Percentiles rank a stretch among this genome's conserved stretches.
These are phyloP conservation scores for Pimpla rufipes DNA, from an alignment of 2,888 invertebrate genomes.

Conservation along the genomic window DNA sequence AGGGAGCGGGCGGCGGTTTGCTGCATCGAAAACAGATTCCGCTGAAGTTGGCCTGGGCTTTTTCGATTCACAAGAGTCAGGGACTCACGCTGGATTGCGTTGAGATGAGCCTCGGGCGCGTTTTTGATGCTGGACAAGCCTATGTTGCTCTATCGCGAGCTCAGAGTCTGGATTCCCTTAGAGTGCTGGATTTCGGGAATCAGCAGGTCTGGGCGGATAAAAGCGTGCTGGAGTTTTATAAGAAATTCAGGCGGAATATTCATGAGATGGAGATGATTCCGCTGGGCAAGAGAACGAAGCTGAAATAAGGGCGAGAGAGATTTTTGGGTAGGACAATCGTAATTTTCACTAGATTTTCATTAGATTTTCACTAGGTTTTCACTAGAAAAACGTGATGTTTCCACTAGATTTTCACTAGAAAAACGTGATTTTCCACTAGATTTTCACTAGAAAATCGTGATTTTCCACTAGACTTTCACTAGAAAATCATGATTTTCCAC, in stretches of 20 bases:
- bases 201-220: conserved; percentile 96
- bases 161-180: conserved; percentile 93
- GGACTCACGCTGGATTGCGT: conserved; percentile 98
- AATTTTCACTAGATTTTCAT: too few relatives aligned
- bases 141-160: conserved; percentile 98
- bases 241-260: conserved; percentile 88
- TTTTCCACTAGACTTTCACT: too few relatives aligned
- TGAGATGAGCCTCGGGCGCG: conserved; percentile 95
- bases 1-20: conserved; percentile 87
- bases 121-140: conserved; percentile 98
- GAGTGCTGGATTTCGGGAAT: conserved; percentile 94
- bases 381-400: too few relatives aligned
- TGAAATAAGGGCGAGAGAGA: too few relatives aligned
- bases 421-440: too few relatives aligned
- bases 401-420: too few relatives aligned
- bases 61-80: conserved; percentile 98
- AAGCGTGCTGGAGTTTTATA: conserved; percentile 94
- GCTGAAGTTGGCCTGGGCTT: conserved; percentile 97
- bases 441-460: too few relatives aligned
- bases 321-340: too few relatives aligned
- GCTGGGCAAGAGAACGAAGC: conserved; percentile 85
- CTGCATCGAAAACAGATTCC: conserved; percentile 92
- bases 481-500: too few relatives aligned
- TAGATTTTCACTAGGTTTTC: too few relatives aligned
- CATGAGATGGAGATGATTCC: conserved; percentile 89